Base-by-base conservation (phyloP, 1,140 invertebrate species). In the Sipha flava region DNA sequence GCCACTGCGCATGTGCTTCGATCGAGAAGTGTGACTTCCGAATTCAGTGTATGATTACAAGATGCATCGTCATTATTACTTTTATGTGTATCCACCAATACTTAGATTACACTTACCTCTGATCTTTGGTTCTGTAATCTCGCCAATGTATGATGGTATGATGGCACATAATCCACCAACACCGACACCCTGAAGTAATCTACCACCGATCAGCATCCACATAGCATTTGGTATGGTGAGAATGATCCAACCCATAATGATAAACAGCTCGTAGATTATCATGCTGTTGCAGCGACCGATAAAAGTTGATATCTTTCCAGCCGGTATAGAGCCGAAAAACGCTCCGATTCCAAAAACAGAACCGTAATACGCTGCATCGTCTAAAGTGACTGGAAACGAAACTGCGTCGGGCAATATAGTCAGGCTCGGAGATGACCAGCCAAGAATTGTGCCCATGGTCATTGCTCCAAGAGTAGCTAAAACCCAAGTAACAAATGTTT, bases 261-360 rank as follows among this genome's bases (percentile, higher is more conserved):
- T 79, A 0, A 81, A 79, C 1, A 81, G 21, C 2, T 80, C 57
- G 31, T 82, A 77, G 1, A 81, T 34, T 12, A 82, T 49, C 12
- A 83, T 49, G n/a, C 73, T 72, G 16, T 59, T 68, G 26, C 57
- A 62, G 5, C 82, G 47, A 1, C 82, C 80, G 16, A 83, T 43
- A 16, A 29, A 47, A 9, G 80, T 80, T 0, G 66, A 54, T 18
- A 82, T 0, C 5, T 52, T 18, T 21, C 90, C 87, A 40, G 89
- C 86, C 0, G 88, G 88, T 10, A 90, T 85, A 0, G 88, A 87
- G 0, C 89, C 94, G 31, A 92, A 82, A 16, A 93, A 87, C 26
- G 94, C 93, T 7, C 94, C 94, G 14, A 96, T 83, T 0, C 92
- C 93, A 79, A 96, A 92, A 93, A 94, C 96, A 0, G 93, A 91